phyloP scores from a whole-genome alignment of 2,113 vertebrate species.

The Silurus meridionalis region DNA sequence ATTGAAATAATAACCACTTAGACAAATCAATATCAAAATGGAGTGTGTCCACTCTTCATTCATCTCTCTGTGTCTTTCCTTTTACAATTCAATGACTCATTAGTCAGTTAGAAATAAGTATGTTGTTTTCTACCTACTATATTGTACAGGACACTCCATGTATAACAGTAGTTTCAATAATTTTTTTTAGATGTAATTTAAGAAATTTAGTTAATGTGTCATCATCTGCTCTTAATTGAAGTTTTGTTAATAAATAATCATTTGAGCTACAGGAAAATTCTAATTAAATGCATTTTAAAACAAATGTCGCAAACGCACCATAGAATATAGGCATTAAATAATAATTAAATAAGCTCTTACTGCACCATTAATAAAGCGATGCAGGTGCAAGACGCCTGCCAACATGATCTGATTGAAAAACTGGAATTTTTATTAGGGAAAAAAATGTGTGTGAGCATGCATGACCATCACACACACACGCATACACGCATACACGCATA shows the following conservation, averaged over 20 bases:
- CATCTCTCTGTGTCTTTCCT: neutral
- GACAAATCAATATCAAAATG: slow-evolving; percentile 61
- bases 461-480: neutral
- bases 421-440: neutral
- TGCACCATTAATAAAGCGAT: slow-evolving; percentile 48
- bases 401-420: slow-evolving; percentile 48
- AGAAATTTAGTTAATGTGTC: neutral
- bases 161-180: neutral
- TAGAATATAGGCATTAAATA: slow-evolving; percentile 43
- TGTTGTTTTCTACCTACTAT: neutral
- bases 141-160: neutral
- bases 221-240: neutral
- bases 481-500: neutral
- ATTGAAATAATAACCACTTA: slow-evolving; percentile 71
- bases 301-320: slow-evolving; percentile 26
- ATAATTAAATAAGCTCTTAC: slow-evolving; percentile 50
- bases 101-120: neutral
- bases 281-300: slow-evolving; percentile 8
- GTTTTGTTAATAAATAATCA: neutral
- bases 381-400: slow-evolving; percentile 18
- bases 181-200: neutral
- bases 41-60: slow-evolving; percentile 20
- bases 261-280: neutral
- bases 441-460: neutral
- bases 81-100: slow-evolving; percentile 12